phyloP scores from a whole-genome alignment of 2,113 vertebrate genomes.

The Sinosuthora webbiana region DNA sequence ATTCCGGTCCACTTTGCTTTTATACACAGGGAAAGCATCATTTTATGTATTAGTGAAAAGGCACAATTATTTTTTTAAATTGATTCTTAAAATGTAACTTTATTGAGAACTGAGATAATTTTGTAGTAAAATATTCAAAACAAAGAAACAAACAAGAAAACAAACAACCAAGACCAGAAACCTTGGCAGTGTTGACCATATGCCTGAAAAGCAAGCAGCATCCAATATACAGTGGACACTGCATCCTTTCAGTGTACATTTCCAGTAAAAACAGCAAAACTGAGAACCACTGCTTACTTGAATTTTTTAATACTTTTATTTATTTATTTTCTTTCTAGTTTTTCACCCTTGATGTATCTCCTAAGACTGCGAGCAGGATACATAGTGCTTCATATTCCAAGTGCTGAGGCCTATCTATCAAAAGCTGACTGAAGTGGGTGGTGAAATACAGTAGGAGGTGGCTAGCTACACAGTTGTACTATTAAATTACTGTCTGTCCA shows the following conservation, averaged over 20 bases:
- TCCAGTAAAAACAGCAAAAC: not conserved
- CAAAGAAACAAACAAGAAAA: not conserved
- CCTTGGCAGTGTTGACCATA: not conserved
- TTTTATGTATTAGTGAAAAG: not conserved
- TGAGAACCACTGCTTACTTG: not conserved
- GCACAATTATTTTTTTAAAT: not conserved
- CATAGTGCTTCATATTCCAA: slow-evolving; percentile 8
- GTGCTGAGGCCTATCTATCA: slow-evolving; percentile 48
- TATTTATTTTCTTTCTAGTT: slow-evolving; percentile 22
- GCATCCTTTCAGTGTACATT: not conserved
- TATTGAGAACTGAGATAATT: not conserved
- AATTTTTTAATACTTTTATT: not conserved
- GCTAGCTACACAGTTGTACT: slow-evolving; percentile 61
- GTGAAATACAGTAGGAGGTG: slow-evolving; percentile 60
- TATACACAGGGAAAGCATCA: not conserved
- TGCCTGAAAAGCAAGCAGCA: not conserved
- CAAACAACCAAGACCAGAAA: not conserved
- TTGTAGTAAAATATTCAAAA: not conserved
- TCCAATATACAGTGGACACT: not conserved
- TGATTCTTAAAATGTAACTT: not conserved
- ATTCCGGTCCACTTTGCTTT: not conserved
- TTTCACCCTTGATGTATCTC: slow-evolving; percentile 38
- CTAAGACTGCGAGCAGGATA: slow-evolving; percentile 27
- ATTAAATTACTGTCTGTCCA: slow-evolving; percentile 74
- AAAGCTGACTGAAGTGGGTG: slow-evolving; percentile 44